These are phyloP conservation scores for Pterois miles DNA, from an alignment of 2,797 vertebrate genomes.

Conservation along the genomic window DNA sequence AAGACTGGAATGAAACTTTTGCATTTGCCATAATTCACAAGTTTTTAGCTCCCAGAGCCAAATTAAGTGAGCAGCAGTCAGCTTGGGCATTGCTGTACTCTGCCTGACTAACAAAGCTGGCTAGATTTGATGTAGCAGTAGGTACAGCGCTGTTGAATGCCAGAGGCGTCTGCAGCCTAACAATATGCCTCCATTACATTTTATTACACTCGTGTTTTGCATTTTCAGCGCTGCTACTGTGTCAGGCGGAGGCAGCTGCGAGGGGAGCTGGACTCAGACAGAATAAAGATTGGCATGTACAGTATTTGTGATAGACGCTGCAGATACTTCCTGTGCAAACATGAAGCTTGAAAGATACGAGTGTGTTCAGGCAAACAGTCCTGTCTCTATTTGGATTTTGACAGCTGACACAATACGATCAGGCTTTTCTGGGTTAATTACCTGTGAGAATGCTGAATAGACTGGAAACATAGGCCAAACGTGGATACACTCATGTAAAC, in stretches of 20 bases:
- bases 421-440: background rate
- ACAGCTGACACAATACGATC: background rate
- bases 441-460: background rate
- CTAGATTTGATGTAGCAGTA: background rate
- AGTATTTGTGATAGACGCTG: background rate
- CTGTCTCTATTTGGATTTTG: background rate
- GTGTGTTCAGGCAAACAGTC: background rate
- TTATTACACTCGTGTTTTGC: constrained; percentile 14
- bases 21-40: background rate
- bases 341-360: background rate
- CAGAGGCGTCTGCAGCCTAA: background rate
- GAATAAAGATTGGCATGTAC: background rate
- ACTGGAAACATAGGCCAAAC: background rate
- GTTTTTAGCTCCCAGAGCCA: background rate
- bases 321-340: background rate
- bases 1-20: background rate
- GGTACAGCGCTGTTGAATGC: background rate
- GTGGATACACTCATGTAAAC: background rate
- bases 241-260: background rate
- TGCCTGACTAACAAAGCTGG: constrained; percentile 4
- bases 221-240: background rate
- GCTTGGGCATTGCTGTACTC: background rate
- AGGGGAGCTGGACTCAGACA: background rate
- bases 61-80: constrained; percentile 17
- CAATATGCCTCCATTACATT: constrained; percentile 7